Evolutionary conservation across 2,797 vertebrate genomes (phyloP), one percentile per base, ranked within the genome.

Genomic region (Aulostomus chinensis): DNA sequence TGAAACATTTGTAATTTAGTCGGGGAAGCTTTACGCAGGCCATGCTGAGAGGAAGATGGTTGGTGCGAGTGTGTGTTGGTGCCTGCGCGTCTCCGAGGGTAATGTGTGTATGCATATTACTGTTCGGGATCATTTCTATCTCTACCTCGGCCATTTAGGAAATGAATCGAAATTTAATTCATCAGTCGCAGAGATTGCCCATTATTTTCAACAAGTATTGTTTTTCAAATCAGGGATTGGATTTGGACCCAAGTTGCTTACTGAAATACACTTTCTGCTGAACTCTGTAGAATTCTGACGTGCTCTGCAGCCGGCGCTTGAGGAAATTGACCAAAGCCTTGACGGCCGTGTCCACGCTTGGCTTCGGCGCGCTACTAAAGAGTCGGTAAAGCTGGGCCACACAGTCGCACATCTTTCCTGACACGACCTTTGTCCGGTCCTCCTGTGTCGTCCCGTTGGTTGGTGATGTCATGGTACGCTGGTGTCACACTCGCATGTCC

Each of bases 1-100:
- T 85, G 87, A 91, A 92, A 92, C 92, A 92, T 95, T 93, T 94
- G 92, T 93, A 96, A 94, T 91, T 92, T 91, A 92, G 93, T 92
- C 91, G 89, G 92, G 91, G 93, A 85, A 85, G 84, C 80, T 80
- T 63, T 9, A 9, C 37, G 10, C 61, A 25, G 61, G 59, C 72
- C 81, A 89, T 84, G 5, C 91, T 91, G 91, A 71, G 76, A 76
- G 60, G 62, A 45, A 66, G 68, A 68, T 58, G 58, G 32, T 1
- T 37, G 64, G 45, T 29, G 55, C 22, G 35, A 14, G 43, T 11
- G 52, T 41, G 42, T 33, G 61, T 22, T 5, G 13, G 31, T 15
- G 46, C 46, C 7, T 62, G 56, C 32, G 51, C 3, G 43, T 16
- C 26, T 41, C 21, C 1, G 31, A 56, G 66, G 63, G 41, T 57